Base-by-base conservation (phyloP, 2,797 vertebrate genomes). In the Xiphorhynchus erythropygius region DNA sequence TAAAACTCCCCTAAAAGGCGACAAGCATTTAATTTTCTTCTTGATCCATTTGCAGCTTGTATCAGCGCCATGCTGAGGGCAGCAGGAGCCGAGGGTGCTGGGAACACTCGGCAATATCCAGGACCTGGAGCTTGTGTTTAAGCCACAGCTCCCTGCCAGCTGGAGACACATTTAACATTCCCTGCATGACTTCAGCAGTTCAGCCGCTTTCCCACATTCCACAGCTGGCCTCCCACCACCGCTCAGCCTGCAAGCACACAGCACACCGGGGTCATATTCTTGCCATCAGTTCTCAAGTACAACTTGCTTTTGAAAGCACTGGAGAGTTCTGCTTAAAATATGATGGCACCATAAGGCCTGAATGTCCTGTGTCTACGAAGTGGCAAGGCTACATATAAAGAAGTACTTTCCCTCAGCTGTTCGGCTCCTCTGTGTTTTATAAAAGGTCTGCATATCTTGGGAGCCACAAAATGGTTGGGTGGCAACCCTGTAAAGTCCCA, bases 91-190 rank as follows among this genome's bases (percentile, higher is more conserved):
- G 82, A 74, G 87, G 85, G 85, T 89, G 88, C 90, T 9, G 64
- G 74, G 86, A 95, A 82, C 53, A 49, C 60, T 91, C 46, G 0
- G 80, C 74, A 63, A 41, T 88, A 53, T 69, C 62, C 86, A 78
- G 82, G 80, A 77, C 86, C 77, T 22, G 4, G 56, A 77, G 69
- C 85, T 39, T 49, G 89, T 42, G 64, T 90, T 94, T 79, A 88
- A 94, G 85, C 88, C 6, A 5, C 81, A 90, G 95, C 85, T 94
- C 94, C 83, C 91, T 95, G 95, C 96, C 95, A 96, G 95, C 96
- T 97, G 96, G 96, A 97, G 95, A 96, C 96, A 95, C 95, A 93
- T 96, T 97, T 95, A 97, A 97, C 96, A 96, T 97, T 97, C 96
- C 91, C 96, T 87, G 96, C 96, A 94, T 97, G 95, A 95, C 96